These are phyloP conservation scores for Epistrophella euchroma DNA, from an alignment of 2,888 invertebrate species.

Conservation along the genomic window DNA sequence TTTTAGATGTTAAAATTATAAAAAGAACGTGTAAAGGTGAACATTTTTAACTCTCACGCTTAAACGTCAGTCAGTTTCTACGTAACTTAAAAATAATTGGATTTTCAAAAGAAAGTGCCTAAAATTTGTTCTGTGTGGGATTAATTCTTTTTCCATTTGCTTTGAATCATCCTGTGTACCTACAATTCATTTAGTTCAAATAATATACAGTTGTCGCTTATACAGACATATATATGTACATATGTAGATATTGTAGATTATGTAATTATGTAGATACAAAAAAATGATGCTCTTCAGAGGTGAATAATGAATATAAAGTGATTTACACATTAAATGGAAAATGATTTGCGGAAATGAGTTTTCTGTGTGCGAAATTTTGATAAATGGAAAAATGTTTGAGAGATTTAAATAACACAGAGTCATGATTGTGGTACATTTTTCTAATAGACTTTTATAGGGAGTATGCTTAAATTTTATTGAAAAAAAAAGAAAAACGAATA, in stretches of 20 bases:
- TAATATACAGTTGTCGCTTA: background rate
- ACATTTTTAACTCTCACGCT: background rate
- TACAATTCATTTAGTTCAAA: background rate
- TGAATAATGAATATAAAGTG: conserved; percentile 43
- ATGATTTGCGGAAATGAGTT: conserved; percentile 42
- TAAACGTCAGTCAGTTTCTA: background rate
- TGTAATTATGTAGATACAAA: background rate
- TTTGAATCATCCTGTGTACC: background rate
- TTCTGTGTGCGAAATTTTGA: conserved; percentile 25
- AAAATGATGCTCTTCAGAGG: too few relatives aligned
- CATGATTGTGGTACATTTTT: background rate
- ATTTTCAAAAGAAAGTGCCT: conserved; percentile 28
- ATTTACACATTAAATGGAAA: conserved; percentile 32
- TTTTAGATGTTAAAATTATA: background rate
- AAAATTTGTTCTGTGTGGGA: conserved; percentile 5
- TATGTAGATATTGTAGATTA: too few relatives aligned
- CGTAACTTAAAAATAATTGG: conserved; percentile 15
- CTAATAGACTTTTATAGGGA: too few relatives aligned
- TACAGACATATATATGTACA: background rate
- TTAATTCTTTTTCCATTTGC: background rate
- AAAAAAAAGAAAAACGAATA: too few relatives aligned
- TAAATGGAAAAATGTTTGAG: conserved; percentile 20
- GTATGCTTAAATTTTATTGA: too few relatives aligned
- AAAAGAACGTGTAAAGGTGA: background rate
- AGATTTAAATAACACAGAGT: background rate